Percentiles rank a stretch among this genome's conserved stretches.
Evolutionary conservation across 30 jellyfish, hydroid and myxozoan species (phyloP).

Genomic region (Chrysaora quinquecirrha): DNA sequence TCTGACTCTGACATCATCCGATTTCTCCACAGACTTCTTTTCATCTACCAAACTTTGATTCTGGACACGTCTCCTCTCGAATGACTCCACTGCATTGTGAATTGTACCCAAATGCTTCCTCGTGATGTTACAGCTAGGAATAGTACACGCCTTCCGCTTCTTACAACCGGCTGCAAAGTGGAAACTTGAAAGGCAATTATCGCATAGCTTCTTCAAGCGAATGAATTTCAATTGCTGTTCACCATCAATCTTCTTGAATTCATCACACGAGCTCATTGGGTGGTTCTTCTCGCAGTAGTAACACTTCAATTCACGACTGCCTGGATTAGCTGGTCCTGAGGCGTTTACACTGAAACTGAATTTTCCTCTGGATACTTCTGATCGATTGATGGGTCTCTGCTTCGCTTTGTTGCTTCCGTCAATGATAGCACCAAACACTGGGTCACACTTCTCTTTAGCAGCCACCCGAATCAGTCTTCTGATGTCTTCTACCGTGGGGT

Average conservation of each 20-base stretch:
- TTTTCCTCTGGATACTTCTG: not conserved
- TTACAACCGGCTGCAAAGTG: slow-evolving; percentile 55
- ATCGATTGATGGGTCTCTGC: not conserved
- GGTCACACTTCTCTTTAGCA: slow-evolving; percentile 41
- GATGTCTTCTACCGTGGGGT: slow-evolving; percentile 49
- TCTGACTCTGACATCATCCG: not conserved
- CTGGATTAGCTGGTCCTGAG: not conserved
- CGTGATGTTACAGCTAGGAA: slow-evolving; percentile 24
- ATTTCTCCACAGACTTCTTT: not conserved
- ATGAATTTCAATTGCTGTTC: slow-evolving; percentile 22
- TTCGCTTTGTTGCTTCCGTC: slow-evolving; percentile 5
- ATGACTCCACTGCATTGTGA: slow-evolving; percentile 23
- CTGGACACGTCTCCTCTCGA: slow-evolving; percentile 17
- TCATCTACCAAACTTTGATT: not conserved
- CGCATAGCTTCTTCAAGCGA: slow-evolving; percentile 38
- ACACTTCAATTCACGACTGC: slow-evolving; percentile 1
- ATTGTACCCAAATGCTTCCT: slow-evolving; percentile 39
- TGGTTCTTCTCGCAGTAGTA: slow-evolving; percentile 29
- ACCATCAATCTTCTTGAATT: slow-evolving; percentile 13
- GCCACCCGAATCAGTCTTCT: slow-evolving; percentile 31
- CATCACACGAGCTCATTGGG: slow-evolving; percentile 7
- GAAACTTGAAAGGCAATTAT: slow-evolving; percentile 30
- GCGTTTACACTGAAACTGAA: slow-evolving; percentile 52
- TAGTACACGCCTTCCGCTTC: slow-evolving; percentile 39
- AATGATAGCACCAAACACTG: slow-evolving; percentile 32